A percentile compares a stretch with the other conserved stretches of the same genome.
Conservation (phyloP, 2,113 vertebrate genomes). For the Gadus chalcogrammus region DNA sequence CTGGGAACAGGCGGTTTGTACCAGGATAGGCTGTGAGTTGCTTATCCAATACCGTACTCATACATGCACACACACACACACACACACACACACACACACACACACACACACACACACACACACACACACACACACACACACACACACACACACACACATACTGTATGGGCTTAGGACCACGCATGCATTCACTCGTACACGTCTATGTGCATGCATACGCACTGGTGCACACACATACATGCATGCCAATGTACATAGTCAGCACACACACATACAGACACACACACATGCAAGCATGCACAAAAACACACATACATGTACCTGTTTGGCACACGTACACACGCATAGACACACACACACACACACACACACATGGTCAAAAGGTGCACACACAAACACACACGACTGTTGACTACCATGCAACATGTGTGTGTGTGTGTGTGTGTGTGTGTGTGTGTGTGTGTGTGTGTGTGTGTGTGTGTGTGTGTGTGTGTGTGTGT, state of each 20-base stretch:
- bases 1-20: conserved; percentile 7
- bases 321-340: neutral
- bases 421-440: no score
- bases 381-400: no score
- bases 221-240: no score
- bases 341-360: conserved; percentile 9
- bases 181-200: neutral
- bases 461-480: no score
- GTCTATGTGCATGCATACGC: no score
- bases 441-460: no score
- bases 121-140: conserved; percentile 34
- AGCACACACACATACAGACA: no score
- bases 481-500: no score
- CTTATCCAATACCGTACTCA: conserved; percentile 14
- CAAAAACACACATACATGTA: neutral
- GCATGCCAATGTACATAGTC: no score
- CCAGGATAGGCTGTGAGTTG: conserved; percentile 35
- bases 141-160: no score
- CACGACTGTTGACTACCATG: no score
- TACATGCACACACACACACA: conserved; percentile 39
- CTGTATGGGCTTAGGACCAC: neutral
- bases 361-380: no score
- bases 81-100: conserved; percentile 27
- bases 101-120: conserved; percentile 23
- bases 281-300: neutral